Base-by-base conservation (phyloP, 2,888 invertebrate genomes). In the Nysson spinosus region DNA sequence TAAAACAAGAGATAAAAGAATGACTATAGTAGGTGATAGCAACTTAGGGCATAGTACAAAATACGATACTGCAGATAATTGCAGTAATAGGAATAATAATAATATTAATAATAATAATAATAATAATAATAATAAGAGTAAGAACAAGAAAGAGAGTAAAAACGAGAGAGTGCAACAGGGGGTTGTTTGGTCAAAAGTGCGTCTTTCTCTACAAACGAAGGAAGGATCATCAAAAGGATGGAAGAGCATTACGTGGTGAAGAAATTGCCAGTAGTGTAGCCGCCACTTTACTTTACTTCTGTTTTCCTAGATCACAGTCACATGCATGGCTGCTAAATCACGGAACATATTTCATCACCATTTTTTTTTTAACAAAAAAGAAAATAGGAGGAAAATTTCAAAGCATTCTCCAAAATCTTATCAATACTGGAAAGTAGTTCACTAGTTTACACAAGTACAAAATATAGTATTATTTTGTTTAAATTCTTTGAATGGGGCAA, bases 231-330 rank as follows among this genome's bases (percentile, higher is more conserved):
- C 43, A 40, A 34, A 35, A 52, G 55, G 61, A 52, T 60, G 67
- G 65, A 66, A 67, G 63, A 66, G 42, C 70, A 65, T 64, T 43
- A 49, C 35, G 54, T 67, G 76, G 80, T 82, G 81, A 83, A 70
- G 75, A 83, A 83, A 81, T 69, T 75, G 76, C 70, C 72, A 72
- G 68, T 77, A 66, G 64, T 70, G 69, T 79, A 83, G 83, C 82
- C 76, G 79, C 80, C 84, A 77, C 72, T 74, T 80, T 79, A 75
- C 77, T 78, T 81, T 80, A 81, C 77, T 80, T 81, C 78, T 78
- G 77, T 69, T 79, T 84, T 75, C 63, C 79, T 82, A 84, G 78
- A 84, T 84, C 84, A 84, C 84, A 84, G 84, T 84, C 84, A 81
- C 76, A 77, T 77, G 65, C 72, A 78, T 79, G 82, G 82, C 82